Percentiles rank a stretch among this genome's conserved stretches.
Evolutionary conservation across 2,888 invertebrate species (phyloP).

Genomic region (Epicampocera succincta): DNA sequence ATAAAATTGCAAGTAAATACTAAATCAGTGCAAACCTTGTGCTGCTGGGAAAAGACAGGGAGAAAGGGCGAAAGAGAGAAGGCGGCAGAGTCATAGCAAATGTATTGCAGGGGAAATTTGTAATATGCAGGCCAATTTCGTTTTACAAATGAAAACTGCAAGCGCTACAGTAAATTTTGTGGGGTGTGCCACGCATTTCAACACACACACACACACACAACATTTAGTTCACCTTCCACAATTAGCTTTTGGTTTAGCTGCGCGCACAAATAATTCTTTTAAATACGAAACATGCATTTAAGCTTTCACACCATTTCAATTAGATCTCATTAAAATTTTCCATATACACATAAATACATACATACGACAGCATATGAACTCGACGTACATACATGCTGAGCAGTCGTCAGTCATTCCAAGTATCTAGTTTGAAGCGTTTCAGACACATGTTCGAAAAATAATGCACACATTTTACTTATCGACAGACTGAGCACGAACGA

Average conservation of each 20-base stretch:
- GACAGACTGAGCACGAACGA: constrained; percentile 4
- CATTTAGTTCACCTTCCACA: too few relatives aligned
- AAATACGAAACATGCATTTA: constrained; percentile 26
- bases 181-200: constrained; percentile 12
- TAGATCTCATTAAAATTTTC: constrained; percentile 37
- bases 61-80: neutral
- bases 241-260: neutral
- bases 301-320: constrained; percentile 10
- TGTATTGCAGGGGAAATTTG: constrained; percentile 53
- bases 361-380: too few relatives aligned
- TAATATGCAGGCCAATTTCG: constrained; percentile 19
- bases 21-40: constrained; percentile 71
- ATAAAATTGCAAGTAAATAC: constrained; percentile 49
- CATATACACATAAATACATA: neutral
- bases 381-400: neutral
- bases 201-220: neutral
- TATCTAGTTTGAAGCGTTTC: constrained; percentile 11
- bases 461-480: neutral
- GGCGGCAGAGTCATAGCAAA: constrained; percentile 38
- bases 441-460: neutral
- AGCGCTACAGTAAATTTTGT: constrained; percentile 54
- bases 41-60: neutral
- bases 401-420: constrained; percentile 1
- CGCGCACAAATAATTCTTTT: constrained; percentile 4
- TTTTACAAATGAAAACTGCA: constrained; percentile 43